phyloP scores from a whole-genome alignment of 1,140 invertebrate genomes.

The Cherax destructor region DNA sequence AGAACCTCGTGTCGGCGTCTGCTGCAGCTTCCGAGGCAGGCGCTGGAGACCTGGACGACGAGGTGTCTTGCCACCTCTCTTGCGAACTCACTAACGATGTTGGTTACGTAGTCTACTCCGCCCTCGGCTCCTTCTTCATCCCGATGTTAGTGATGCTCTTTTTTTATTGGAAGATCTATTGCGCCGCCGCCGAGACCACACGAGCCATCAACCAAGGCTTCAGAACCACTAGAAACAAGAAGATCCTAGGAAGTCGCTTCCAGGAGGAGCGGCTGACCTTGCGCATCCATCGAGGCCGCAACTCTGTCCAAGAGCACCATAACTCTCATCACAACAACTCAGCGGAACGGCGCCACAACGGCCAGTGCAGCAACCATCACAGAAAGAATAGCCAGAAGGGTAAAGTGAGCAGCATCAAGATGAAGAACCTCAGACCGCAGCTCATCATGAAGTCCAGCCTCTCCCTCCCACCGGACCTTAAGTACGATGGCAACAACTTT shows the following conservation, averaged over 20 bases:
- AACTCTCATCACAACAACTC: slow-evolving; percentile 58
- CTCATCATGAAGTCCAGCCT: slow-evolving; percentile 61
- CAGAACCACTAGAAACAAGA: slow-evolving; percentile 86
- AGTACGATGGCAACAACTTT: slow-evolving; percentile 32
- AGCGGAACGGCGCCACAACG: slow-evolving; percentile 56
- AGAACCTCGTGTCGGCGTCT: slow-evolving; percentile 66
- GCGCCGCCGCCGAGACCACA: slow-evolving; percentile 91
- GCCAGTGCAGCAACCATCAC: slow-evolving; percentile 21
- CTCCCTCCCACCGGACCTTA: slow-evolving; percentile 43
- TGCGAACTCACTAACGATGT: slow-evolving; percentile 94
- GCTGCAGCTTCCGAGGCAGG: slow-evolving; percentile 15
- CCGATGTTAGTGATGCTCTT: slow-evolving; percentile 97
- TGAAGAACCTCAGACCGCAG: slow-evolving; percentile 47
- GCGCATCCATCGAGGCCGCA: slow-evolving; percentile 90
- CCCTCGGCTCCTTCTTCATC: slow-evolving; percentile 96
- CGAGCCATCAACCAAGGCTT: slow-evolving; percentile 94
- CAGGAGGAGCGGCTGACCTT: slow-evolving; percentile 89
- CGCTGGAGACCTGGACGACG: slow-evolving; percentile 29
- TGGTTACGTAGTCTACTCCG: slow-evolving; percentile 89
- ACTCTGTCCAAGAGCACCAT: slow-evolving; percentile 60
- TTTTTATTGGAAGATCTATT: slow-evolving; percentile 97
- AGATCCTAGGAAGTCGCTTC: slow-evolving; percentile 61
- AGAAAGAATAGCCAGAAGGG: slow-evolving; percentile 18
- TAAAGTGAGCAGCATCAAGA: slow-evolving; percentile 47
- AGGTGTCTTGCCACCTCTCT: slow-evolving; percentile 83